phyloP scores from a whole-genome alignment of 2,888 invertebrate genomes.

The Perithous albicinctus region DNA sequence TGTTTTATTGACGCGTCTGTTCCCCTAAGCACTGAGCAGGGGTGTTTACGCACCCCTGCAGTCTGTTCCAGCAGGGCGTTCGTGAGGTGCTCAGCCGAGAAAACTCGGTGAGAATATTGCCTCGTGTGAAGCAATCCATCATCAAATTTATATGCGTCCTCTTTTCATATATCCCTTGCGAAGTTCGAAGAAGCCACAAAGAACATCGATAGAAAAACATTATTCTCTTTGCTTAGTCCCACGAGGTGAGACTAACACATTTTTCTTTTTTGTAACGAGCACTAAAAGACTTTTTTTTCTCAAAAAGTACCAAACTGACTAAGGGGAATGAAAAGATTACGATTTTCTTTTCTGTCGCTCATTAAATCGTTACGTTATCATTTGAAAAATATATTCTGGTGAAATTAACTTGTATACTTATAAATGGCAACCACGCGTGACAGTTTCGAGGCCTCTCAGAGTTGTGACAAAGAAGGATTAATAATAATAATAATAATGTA shows the following conservation, averaged over 20 bases:
- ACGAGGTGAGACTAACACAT: too few relatives aligned
- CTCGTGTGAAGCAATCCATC: conserved; percentile 7
- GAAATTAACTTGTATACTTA: too few relatives aligned
- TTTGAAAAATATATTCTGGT: too few relatives aligned
- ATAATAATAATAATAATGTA: neutral
- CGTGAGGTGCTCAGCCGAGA: neutral
- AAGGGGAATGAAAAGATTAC: too few relatives aligned
- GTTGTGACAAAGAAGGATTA: too few relatives aligned
- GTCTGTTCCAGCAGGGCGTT: neutral
- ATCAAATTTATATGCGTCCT: neutral
- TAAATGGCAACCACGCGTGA: too few relatives aligned
- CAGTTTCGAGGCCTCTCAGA: too few relatives aligned
- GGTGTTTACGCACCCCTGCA: neutral
- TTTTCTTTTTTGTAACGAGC: too few relatives aligned
- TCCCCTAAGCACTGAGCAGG: neutral
- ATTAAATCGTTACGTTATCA: too few relatives aligned
- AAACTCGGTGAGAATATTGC: conserved; percentile 20
- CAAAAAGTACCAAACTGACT: too few relatives aligned
- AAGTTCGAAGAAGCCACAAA: neutral
- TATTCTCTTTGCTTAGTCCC: neutral
- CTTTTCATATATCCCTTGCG: neutral
- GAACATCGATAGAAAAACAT: neutral
- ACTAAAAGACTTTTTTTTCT: too few relatives aligned
- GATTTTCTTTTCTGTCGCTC: too few relatives aligned
- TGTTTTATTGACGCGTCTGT: neutral